Conservation (phyloP, 1,140 invertebrate genomes). For the Formica selysi region DNA sequence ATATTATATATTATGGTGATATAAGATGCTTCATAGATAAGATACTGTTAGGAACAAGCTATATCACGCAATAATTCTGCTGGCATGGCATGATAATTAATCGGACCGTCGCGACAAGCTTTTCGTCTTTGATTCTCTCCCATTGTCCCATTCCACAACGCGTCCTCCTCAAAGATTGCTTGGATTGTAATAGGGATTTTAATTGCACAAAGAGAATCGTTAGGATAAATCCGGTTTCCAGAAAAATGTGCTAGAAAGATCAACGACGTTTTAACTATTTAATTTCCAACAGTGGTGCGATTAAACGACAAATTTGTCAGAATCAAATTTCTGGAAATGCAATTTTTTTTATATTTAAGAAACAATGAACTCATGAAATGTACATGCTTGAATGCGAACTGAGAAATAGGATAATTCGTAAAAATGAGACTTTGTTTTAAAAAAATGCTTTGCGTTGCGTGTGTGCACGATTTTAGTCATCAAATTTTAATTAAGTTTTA, state of each 20-base stretch:
- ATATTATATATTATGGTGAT: not conserved
- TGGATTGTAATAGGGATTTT: conserved; percentile 56
- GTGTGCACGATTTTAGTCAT: not conserved
- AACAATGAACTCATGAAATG: not conserved
- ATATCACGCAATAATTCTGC: conserved; percentile 16
- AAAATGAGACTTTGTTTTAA: not conserved
- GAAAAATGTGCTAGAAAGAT: conserved; percentile 54
- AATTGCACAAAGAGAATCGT: conserved; percentile 58
- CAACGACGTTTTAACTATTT: conserved; percentile 44
- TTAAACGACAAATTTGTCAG: conserved; percentile 48
- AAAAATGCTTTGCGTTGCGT: not conserved
- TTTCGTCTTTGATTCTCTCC: conserved; percentile 53
- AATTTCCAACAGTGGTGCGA: conserved; percentile 23
- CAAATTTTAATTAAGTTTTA: not conserved
- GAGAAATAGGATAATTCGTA: not conserved
- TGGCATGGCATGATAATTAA: conserved; percentile 52
- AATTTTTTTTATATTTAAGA: not conserved
- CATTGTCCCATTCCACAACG: conserved; percentile 28
- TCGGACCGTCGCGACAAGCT: conserved; percentile 52
- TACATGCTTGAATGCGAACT: not conserved
- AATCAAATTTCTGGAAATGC: conserved; percentile 22
- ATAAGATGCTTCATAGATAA: conserved; percentile 25
- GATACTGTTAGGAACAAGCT: conserved; percentile 4
- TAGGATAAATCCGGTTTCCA: conserved; percentile 49
- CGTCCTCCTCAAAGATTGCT: conserved; percentile 17